These are phyloP conservation scores for Clytia hemisphaerica DNA, from an alignment of 30 jellyfish, hydroid and myxozoan species.

Conservation along the genomic window DNA sequence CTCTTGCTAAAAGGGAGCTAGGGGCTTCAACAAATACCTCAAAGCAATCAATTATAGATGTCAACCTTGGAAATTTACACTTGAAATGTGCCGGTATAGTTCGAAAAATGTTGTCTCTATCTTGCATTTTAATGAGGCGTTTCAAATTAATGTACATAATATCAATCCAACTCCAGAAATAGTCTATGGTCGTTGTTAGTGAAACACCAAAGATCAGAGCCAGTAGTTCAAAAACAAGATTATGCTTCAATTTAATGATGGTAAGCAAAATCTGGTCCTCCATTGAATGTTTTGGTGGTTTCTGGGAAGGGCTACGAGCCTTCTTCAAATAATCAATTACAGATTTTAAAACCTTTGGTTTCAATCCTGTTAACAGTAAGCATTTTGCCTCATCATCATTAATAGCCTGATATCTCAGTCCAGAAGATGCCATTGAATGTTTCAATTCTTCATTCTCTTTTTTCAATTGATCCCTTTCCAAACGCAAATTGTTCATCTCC, in stretches of 20 bases:
- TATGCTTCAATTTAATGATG: not conserved
- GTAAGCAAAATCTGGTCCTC: conserved; percentile 22
- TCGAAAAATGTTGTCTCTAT: conserved; percentile 19
- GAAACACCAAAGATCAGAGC: not conserved
- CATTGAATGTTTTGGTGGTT: no score
- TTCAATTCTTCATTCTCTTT: not conserved
- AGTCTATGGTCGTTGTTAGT: conserved; percentile 1
- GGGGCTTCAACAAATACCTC: conserved; percentile 50
- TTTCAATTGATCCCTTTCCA: not conserved
- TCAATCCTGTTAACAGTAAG: conserved; percentile 14
- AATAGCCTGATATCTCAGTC: no score
- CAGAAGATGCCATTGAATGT: no score
- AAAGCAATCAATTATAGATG: conserved; percentile 43
- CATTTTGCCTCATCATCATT: not conserved
- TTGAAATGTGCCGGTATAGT: conserved; percentile 38
- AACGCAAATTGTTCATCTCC: not conserved
- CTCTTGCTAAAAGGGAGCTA: conserved; percentile 28
- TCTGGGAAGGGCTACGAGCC: no score
- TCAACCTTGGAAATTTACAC: conserved; percentile 40
- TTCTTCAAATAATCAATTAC: not conserved
- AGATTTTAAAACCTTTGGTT: not conserved
- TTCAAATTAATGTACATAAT: conserved; percentile 23
- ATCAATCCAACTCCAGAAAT: conserved; percentile 23
- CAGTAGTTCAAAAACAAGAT: conserved; percentile 3
- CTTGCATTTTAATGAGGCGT: conserved; percentile 32